Evolutionary conservation across 2,113 vertebrate species (phyloP).

Genomic region (Tichodroma muraria): DNA sequence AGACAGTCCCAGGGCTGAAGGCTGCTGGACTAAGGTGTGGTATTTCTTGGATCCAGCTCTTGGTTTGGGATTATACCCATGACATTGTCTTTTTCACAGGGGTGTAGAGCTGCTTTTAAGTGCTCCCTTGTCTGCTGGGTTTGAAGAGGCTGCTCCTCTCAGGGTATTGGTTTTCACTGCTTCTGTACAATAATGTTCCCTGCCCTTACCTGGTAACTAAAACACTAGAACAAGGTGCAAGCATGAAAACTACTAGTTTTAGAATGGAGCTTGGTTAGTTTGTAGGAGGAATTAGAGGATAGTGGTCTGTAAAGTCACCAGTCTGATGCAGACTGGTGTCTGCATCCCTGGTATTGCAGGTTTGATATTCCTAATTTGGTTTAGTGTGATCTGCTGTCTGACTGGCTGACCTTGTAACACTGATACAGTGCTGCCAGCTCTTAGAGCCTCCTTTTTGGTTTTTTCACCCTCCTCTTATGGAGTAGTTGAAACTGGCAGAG

Average conservation of each 20-base stretch:
- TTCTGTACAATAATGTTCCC: not conserved
- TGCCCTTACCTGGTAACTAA: not conserved
- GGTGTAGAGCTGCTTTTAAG: not conserved
- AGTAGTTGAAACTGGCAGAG: not conserved
- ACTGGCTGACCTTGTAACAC: not conserved
- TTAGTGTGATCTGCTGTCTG: not conserved
- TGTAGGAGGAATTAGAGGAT: not conserved
- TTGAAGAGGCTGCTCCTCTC: not conserved
- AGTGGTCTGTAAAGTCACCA: not conserved
- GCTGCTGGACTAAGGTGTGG: not conserved
- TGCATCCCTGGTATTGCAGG: not conserved
- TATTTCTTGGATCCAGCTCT: not conserved
- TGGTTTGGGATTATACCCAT: not conserved
- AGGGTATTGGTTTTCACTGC: not conserved
- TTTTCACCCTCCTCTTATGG: rapidly evolving
- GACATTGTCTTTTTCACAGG: not conserved
- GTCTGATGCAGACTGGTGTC: not conserved
- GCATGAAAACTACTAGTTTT: not conserved
- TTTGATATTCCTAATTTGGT: not conserved
- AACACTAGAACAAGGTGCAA: not conserved
- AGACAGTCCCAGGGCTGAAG: not conserved
- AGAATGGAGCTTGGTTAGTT: not conserved
- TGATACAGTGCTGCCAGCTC: not conserved
- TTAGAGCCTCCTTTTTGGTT: not conserved
- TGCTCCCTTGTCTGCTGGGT: not conserved